These are phyloP conservation scores for Chesias legatella DNA, from an alignment of 2,888 invertebrate species.

Conservation along the genomic window DNA sequence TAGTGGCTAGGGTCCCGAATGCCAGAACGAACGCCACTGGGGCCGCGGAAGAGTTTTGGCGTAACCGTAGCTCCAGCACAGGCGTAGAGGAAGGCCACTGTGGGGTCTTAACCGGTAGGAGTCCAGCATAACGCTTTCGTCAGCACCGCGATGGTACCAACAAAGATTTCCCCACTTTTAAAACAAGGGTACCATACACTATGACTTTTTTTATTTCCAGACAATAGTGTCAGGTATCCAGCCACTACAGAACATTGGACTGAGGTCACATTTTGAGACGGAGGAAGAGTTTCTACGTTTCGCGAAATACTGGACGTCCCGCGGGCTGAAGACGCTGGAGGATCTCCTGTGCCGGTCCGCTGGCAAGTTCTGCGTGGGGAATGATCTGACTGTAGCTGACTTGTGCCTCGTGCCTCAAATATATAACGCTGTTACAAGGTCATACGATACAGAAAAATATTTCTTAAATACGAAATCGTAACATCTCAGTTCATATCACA, in stretches of 20 bases:
- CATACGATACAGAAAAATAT: too few species aligned
- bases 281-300: conserved; percentile 69
- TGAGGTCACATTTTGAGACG: conserved; percentile 60
- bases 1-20: too few species aligned
- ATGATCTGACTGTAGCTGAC: conserved; percentile 84
- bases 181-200: not conserved
- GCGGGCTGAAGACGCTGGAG: conserved; percentile 81
- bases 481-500: too few species aligned
- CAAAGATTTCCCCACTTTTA: too few species aligned
- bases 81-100: too few species aligned
- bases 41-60: too few species aligned
- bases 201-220: conserved; percentile 46
- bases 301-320: conserved; percentile 71
- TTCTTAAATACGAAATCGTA: too few species aligned
- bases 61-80: too few species aligned
- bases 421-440: conserved; percentile 80
- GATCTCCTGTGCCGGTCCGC: conserved; percentile 61
- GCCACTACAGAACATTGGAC: conserved; percentile 83
- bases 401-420: conserved; percentile 84
- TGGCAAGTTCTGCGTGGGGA: conserved; percentile 81
- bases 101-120: too few species aligned
- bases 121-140: too few species aligned
- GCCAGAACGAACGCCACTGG: too few species aligned
- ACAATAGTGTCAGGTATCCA: conserved; percentile 84
- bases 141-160: too few species aligned